A percentile compares a stretch with the other conserved stretches of the same genome.
Evolutionary conservation across 2,888 invertebrate species (phyloP).

Genomic region (Gastracanthus pulcherrimus): DNA sequence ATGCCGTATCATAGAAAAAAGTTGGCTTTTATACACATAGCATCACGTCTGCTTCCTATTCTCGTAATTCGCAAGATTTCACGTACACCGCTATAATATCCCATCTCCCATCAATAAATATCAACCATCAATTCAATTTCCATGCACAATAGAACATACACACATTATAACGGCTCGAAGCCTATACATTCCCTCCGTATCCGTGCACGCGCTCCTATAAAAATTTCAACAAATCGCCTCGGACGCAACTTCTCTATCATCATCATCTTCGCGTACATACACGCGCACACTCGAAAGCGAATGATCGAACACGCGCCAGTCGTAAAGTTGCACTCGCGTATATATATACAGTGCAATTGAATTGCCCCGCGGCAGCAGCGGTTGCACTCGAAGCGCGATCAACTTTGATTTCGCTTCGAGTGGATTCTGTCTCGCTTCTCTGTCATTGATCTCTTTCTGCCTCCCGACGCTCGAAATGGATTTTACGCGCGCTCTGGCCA

Average conservation of each 20-base stretch:
- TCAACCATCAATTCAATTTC: neutral
- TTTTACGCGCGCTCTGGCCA: neutral
- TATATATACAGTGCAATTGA: neutral
- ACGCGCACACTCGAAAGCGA: neutral
- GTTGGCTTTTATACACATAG: too few relatives aligned
- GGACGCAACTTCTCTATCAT: neutral
- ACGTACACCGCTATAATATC: too few relatives aligned
- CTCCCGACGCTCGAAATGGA: neutral
- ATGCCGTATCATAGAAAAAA: too few relatives aligned
- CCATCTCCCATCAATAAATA: too few relatives aligned
- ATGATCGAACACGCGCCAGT: neutral
- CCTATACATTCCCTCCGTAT: neutral
- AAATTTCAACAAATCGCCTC: neutral
- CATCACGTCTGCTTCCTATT: too few relatives aligned
- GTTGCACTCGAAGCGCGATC: neutral
- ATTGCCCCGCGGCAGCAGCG: conserved; percentile 7
- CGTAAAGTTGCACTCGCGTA: conserved; percentile 10
- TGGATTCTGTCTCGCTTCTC: neutral
- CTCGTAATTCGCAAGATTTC: too few relatives aligned
- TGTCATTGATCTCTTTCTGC: too few relatives aligned
- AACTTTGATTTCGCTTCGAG: neutral
- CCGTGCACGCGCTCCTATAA: neutral
- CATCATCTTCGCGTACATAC: neutral
- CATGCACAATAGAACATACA: neutral
- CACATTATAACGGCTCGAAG: neutral